Conservation (phyloP, 2,797 vertebrate genomes). For the Girardinus metallicus region DNA sequence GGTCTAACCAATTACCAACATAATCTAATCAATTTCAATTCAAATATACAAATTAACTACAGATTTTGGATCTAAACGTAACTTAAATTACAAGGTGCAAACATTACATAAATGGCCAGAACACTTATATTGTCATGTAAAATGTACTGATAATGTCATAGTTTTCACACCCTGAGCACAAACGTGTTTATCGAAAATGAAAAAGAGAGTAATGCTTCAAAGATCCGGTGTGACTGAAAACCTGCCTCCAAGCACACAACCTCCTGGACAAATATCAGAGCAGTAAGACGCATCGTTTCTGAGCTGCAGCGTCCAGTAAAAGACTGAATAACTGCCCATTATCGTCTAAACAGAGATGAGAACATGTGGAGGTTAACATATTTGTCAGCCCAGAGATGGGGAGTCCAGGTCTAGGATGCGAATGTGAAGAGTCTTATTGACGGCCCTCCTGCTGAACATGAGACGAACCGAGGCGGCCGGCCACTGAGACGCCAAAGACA, state of each 20-base stretch:
- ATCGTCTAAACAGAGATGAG: slow-evolving; percentile 39
- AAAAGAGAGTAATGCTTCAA: not conserved
- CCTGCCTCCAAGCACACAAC: slow-evolving; percentile 16
- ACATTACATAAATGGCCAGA: no score
- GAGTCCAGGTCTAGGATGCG: slow-evolving; percentile 50
- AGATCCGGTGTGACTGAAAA: slow-evolving; percentile 5
- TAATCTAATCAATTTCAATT: no score
- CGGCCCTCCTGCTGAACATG: slow-evolving; percentile 25
- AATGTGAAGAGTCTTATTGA: slow-evolving; percentile 31
- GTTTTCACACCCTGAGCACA: not conserved
- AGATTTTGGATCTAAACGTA: no score
- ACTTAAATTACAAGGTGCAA: no score
- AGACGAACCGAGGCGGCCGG: slow-evolving; percentile 39
- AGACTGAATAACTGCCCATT: slow-evolving; percentile 38
- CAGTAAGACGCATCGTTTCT: slow-evolving; percentile 32
- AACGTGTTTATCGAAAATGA: not conserved
- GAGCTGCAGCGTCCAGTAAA: slow-evolving; percentile 32
- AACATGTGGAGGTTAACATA: slow-evolving; percentile 52
- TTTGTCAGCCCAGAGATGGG: slow-evolving; percentile 35
- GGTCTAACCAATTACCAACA: no score
- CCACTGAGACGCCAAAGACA: slow-evolving; percentile 23
- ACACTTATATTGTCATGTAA: not conserved
- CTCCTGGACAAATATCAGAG: slow-evolving; percentile 33
- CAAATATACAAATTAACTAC: no score
- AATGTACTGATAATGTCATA: not conserved